phyloP scores from a whole-genome alignment of 2,888 invertebrate genomes.

The Coleophora flavipennella region DNA sequence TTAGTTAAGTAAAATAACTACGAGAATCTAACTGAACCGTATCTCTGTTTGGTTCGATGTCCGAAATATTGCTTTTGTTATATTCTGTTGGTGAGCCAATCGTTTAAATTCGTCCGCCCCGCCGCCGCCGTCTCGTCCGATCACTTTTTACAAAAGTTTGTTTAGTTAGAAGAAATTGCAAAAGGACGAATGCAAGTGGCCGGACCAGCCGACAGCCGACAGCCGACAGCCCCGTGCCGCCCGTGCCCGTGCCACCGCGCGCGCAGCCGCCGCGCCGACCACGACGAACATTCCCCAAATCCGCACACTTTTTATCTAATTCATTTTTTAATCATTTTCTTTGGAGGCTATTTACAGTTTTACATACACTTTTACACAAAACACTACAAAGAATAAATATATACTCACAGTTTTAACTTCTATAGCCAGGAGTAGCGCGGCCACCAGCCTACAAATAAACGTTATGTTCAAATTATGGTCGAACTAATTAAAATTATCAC shows the following conservation, averaged over 20 bases:
- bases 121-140: too few relatives aligned
- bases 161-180: constrained; percentile 58
- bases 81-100: too few relatives aligned
- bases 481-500: too few relatives aligned
- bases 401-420: constrained; percentile 53
- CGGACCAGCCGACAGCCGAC: constrained; percentile 37
- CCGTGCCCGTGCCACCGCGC: constrained; percentile 16
- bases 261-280: constrained; percentile 15
- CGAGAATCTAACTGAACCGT: too few relatives aligned
- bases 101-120: constrained; percentile 25
- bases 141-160: constrained; percentile 21
- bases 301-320: constrained; percentile 28
- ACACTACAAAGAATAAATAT: constrained; percentile 15
- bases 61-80: too few relatives aligned
- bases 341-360: constrained; percentile 2
- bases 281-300: constrained; percentile 49
- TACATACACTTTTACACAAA: constrained; percentile 3
- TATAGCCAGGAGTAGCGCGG: constrained; percentile 45
- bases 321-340: constrained; percentile 21
- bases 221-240: too few relatives aligned
- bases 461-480: too few relatives aligned
- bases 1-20: too few relatives aligned
- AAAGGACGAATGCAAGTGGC: constrained; percentile 52
- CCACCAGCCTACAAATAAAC: constrained; percentile 47
- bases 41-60: too few relatives aligned